Percentiles rank a stretch among this genome's conserved stretches.
Conservation (phyloP, 2,888 invertebrate genomes). For the Hirtodrosophila trivittata region DNA sequence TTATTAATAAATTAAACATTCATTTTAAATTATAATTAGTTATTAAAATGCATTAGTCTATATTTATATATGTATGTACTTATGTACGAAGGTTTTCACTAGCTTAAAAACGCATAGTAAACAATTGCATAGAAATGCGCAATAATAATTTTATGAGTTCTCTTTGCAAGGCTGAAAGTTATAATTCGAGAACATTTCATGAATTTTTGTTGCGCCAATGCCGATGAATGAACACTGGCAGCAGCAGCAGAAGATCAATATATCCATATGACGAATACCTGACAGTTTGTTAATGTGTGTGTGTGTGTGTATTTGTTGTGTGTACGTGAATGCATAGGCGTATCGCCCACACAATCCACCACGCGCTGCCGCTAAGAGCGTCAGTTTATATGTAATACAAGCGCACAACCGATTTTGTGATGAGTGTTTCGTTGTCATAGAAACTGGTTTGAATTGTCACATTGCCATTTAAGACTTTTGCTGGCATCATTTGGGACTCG, state of each 20-base stretch:
- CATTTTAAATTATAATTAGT: slow-evolving; percentile 47
- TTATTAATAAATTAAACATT: slow-evolving; percentile 64
- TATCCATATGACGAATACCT: slow-evolving; percentile 7
- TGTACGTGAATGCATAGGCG: slow-evolving; percentile 7
- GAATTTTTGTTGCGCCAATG: slow-evolving; percentile 26
- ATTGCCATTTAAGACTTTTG: slow-evolving; percentile 97
- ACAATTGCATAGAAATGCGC: slow-evolving; percentile 72
- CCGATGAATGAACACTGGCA: slow-evolving; percentile 29
- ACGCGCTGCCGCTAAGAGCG: background rate
- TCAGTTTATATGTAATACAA: slow-evolving; percentile 93
- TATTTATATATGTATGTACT: slow-evolving; percentile 22
- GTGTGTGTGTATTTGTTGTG: background rate
- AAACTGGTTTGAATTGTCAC: slow-evolving; percentile 98
- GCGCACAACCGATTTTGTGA: slow-evolving; percentile 97
- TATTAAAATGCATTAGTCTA: slow-evolving; percentile 75
- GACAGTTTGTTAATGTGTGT: background rate
- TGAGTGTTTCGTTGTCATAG: slow-evolving; percentile 96
- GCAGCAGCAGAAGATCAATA: slow-evolving; percentile 44
- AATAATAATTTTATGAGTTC: slow-evolving; percentile 13
- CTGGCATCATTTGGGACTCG: slow-evolving; percentile 99
- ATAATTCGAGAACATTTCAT: slow-evolving; percentile 37
- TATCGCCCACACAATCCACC: slow-evolving; percentile 22
- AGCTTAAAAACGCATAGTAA: slow-evolving; percentile 51
- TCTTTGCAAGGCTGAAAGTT: slow-evolving; percentile 24
- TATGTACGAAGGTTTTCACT: slow-evolving; percentile 39